Percentiles rank a stretch among this genome's conserved stretches.
These are phyloP conservation scores for Aethes cnicana DNA, from an alignment of 2,888 invertebrate species.

Conservation along the genomic window DNA sequence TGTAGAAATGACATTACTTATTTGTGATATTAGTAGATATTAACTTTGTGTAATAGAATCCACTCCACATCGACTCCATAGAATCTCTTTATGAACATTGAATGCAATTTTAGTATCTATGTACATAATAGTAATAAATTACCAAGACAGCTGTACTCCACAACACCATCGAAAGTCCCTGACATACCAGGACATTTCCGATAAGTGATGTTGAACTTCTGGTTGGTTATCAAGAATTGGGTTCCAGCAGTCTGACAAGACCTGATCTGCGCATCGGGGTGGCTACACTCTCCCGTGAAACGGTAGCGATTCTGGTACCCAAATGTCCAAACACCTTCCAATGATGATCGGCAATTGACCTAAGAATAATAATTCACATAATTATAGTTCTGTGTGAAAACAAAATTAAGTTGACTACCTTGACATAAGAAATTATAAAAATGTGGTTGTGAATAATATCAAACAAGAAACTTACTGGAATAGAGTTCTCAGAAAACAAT, in stretches of 20 bases:
- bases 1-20: too few relatives aligned
- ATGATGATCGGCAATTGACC: slow-evolving; percentile 94
- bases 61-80: too few relatives aligned
- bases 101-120: too few relatives aligned
- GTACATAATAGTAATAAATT: too few relatives aligned
- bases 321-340: slow-evolving; percentile 98
- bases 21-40: too few relatives aligned
- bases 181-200: slow-evolving; percentile 94
- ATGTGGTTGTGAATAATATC: slow-evolving; percentile 4
- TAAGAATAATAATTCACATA: too few relatives aligned
- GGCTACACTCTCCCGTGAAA: slow-evolving; percentile 95
- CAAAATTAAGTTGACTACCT: too few relatives aligned
- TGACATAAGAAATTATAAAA: too few relatives aligned
- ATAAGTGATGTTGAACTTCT: slow-evolving; percentile 97
- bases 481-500: slow-evolving; percentile 93
- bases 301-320: slow-evolving; percentile 94
- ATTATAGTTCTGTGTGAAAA: too few relatives aligned
- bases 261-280: slow-evolving; percentile 93
- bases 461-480: slow-evolving; percentile 81
- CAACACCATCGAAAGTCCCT: slow-evolving; percentile 94
- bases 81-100: too few relatives aligned
- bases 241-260: slow-evolving; percentile 98
- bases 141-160: slow-evolving; percentile 95
- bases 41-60: too few relatives aligned
- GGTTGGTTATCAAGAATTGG: slow-evolving; percentile 97